Evolutionary conservation across 2,113 vertebrate species (phyloP), one percentile per base, ranked within the genome.

Genomic region (Fregetta grallaria): DNA sequence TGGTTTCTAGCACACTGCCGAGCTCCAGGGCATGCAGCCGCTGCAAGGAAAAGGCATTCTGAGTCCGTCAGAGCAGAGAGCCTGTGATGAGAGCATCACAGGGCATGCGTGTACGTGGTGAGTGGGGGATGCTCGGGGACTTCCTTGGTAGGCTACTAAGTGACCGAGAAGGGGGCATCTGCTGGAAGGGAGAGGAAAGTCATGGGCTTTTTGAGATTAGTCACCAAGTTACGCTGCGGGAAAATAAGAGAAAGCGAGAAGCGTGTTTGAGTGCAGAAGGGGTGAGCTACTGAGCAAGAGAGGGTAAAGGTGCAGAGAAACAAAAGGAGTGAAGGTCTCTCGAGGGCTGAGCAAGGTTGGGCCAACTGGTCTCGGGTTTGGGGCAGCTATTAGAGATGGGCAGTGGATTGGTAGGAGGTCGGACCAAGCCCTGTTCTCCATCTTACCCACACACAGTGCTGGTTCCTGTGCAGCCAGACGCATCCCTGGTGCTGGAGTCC

Each of bases 31-130:
- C 83, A 77, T 80, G 91, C 77, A 90, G 94, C n/a, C 1, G 72
- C 86, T 95, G 90, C 47, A 34, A 67, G 75, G 87, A 75, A 90
- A 86, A 75, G 86, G 68, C 90, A 74, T 87, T 79, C 88, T 61
- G 81, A 93, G 82, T n/a, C 45, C 5, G 3, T 80, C 92, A 93
- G 95, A 75, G 82, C 94, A 90, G 86, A 68, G 67, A 85, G 83
- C 86, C 90, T 79, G 84, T 86, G 91, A 44, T 82, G 86, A 75
- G 40, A 87, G 53, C 58, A 75, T 73, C 86, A 49, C 63, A 45
- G 86, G 72, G 65, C 7, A 1, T 27, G 65, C 12, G 14, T 88
- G 88, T 47, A 10, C 1, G 0, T 78, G 76, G 85, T 42, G 76
- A 92, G 68, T 18, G 76, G 53, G 76, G 63, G 42, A 9, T 30